Percentiles rank a stretch among this genome's conserved stretches.
Conservation (phyloP, 2,888 invertebrate genomes). For the Synanthedon tipuliformis region DNA sequence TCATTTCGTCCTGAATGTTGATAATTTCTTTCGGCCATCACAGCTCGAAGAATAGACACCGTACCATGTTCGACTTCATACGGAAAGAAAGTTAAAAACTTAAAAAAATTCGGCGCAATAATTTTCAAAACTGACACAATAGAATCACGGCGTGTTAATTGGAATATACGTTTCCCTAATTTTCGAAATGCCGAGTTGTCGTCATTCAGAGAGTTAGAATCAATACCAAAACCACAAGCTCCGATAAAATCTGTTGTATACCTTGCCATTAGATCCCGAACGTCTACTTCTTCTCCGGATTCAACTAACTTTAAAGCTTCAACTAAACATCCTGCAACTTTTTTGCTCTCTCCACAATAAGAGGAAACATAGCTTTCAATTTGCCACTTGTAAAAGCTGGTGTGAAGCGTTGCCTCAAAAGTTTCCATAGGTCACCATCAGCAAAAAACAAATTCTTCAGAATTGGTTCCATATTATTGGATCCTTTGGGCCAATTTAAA, state of each 20-base stretch:
- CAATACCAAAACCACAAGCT: constrained; percentile 5
- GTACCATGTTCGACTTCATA: too few relatives aligned
- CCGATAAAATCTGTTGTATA: constrained; percentile 7
- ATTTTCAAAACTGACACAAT: neutral
- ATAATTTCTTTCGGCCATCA: too few relatives aligned
- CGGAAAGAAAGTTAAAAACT: neutral
- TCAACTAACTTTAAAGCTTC: neutral
- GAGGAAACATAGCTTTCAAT: constrained; percentile 7
- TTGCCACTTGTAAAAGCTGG: constrained; percentile 6
- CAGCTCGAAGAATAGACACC: too few relatives aligned
- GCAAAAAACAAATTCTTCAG: constrained; percentile 4
- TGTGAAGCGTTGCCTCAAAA: constrained; percentile 5
- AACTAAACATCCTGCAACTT: constrained; percentile 2
- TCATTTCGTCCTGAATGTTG: too few relatives aligned
- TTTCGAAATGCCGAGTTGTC: constrained; percentile 7
- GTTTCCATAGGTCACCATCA: constrained; percentile 7
- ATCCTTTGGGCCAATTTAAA: neutral
- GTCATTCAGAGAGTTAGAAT: constrained; percentile 3
- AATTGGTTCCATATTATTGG: constrained; percentile 3
- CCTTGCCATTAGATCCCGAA: constrained; percentile 4
- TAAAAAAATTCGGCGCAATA: neutral
- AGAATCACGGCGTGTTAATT: neutral
- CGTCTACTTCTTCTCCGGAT: neutral
- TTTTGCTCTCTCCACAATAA: constrained; percentile 5
- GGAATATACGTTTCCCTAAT: constrained; percentile 4